A percentile compares a stretch with the other conserved stretches of the same genome.
These are phyloP conservation scores for Drosophila mimica DNA, from an alignment of 2,888 invertebrate species.

Conservation along the genomic window DNA sequence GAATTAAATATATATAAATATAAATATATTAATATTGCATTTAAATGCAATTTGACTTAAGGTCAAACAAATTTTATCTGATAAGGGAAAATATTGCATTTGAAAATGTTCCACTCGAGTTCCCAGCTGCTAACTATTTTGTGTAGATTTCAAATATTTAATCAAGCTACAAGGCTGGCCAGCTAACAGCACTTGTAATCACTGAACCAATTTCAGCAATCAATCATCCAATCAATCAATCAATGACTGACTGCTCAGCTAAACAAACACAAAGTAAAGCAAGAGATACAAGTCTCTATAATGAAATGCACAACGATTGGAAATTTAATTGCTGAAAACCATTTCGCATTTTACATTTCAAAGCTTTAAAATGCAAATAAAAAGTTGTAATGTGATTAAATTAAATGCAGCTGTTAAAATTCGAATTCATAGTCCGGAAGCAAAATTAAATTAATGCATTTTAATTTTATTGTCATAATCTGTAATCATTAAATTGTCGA, in stretches of 20 bases:
- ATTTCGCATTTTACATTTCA: background rate
- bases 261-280: constrained; percentile 15
- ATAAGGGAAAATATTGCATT: constrained; percentile 1
- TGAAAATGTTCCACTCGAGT: constrained; percentile 9
- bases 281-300: background rate
- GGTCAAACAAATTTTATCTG: constrained; percentile 11
- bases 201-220: constrained; percentile 8
- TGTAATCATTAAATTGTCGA: background rate
- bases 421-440: background rate
- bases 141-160: constrained; percentile 24
- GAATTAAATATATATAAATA: background rate
- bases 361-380: background rate
- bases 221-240: constrained; percentile 34
- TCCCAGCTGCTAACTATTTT: constrained; percentile 12
- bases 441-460: background rate
- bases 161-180: background rate
- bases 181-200: background rate
- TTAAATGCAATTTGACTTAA: constrained; percentile 31
- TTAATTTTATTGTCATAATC: background rate
- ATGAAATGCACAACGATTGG: background rate
- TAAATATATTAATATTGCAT: background rate
- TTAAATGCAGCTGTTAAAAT: background rate
- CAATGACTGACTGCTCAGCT: constrained; percentile 27
- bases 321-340: constrained; percentile 13
- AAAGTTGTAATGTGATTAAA: background rate